phyloP scores from a whole-genome alignment of 1,140 invertebrate genomes.

The Heliconius hewitsoni region DNA sequence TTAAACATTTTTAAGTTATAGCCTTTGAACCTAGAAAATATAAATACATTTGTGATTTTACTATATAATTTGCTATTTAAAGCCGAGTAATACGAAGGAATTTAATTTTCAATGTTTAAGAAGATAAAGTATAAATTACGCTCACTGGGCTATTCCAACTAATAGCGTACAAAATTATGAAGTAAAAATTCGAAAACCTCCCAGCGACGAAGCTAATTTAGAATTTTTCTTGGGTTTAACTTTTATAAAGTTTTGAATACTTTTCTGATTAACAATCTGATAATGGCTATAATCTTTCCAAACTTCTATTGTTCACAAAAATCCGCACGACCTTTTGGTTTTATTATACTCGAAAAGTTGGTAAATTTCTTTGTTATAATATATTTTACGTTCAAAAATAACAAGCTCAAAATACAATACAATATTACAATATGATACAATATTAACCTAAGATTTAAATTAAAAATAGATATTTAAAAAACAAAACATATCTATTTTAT shows the following conservation, averaged over 20 bases:
- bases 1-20: too few species aligned
- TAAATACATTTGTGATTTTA: not conserved
- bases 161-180: slow-evolving; percentile 33
- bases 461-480: too few species aligned
- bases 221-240: slow-evolving; percentile 35
- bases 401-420: not conserved
- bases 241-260: slow-evolving; percentile 39
- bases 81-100: not conserved
- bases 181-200: slow-evolving; percentile 26
- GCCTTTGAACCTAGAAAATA: too few species aligned
- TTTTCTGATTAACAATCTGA: slow-evolving; percentile 42
- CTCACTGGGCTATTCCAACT: not conserved
- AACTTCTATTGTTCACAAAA: slow-evolving; percentile 38
- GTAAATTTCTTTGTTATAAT: slow-evolving; percentile 36
- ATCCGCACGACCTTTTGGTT: slow-evolving; percentile 34
- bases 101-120: not conserved
- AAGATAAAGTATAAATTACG: not conserved
- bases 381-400: slow-evolving; percentile 29
- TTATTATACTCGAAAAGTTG: slow-evolving; percentile 32
- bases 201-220: slow-evolving; percentile 30
- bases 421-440: too few species aligned
- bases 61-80: not conserved
- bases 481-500: too few species aligned
- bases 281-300: slow-evolving; percentile 38
- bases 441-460: too few species aligned